Evolutionary conservation across 2,888 invertebrate genomes (phyloP), one percentile per base, ranked within the genome.

Genomic region (Troides oblongomaculatus): DNA sequence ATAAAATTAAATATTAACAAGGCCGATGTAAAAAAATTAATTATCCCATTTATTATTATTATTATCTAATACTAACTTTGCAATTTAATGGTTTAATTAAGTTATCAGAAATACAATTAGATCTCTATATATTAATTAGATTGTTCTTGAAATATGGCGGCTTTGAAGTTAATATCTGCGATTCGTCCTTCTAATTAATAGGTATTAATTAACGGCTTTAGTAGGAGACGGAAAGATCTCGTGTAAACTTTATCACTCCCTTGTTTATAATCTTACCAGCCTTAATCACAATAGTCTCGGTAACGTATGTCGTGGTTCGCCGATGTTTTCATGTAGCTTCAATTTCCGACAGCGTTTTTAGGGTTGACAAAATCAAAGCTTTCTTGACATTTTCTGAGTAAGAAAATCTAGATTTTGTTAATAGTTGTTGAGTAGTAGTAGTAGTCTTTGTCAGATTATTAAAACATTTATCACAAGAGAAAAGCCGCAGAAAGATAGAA

Each of bases 191-290:
- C 56, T 59, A 70, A 59, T 70, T 60, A 67, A 67, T 56, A 30
- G 63, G 56, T 59, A 70, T 64, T 67, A 66, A 70, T 70, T 43
- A 70, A 70, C 66, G 62, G 56, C 50, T 58, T 50, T 8, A n/a
- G 23, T 25, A 63, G 39, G 46, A 58, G n/a, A 7, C 18, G 23
- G 62, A 63, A 30, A n/a, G 21, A 39, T n/a, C 36, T 53, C 66
- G 64, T 64, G 66, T 64, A 60, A 61, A 67, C 60, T 70, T 63
- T 63, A 70, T 66, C 70, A 66, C 64, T 12, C 59, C 60, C 66
- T 64, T 67, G 70, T 70, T 70, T 70, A 67, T 70, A 67, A 67
- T 70, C 66, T 67, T 70, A 67, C 64, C 60, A 67, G 56, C 57
- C 67, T 66, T 70, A 66, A 70, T 70, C 64, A 70, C 70, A 61